Percentiles rank a stretch among this genome's conserved stretches.
Conservation (phyloP, 2,113 vertebrate genomes). For the Arothron firmamentum region DNA sequence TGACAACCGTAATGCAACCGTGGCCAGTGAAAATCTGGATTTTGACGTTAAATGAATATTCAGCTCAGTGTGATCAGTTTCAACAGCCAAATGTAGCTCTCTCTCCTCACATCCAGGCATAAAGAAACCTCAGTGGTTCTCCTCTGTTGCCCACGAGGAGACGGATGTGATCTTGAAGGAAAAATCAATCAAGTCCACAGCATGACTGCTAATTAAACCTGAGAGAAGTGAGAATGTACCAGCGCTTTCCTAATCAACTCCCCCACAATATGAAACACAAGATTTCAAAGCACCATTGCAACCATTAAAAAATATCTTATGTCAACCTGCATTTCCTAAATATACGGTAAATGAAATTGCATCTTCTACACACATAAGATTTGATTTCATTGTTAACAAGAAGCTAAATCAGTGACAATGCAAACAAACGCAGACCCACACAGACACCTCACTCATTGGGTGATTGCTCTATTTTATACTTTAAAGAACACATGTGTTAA, state of each 20-base stretch:
- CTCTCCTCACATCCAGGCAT: slow-evolving; percentile 15
- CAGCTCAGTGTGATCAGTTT: slow-evolving; percentile 1
- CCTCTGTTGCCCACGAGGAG: slow-evolving; percentile 27
- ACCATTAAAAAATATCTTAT: neutral
- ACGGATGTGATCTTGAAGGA: slow-evolving; percentile 20
- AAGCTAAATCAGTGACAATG: neutral
- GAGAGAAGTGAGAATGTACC: slow-evolving; percentile 43
- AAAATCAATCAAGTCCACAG: slow-evolving; percentile 55
- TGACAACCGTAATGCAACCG: too few relatives aligned
- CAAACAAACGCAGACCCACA: slow-evolving; percentile 2
- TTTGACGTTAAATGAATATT: too few relatives aligned
- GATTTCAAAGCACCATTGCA: neutral
- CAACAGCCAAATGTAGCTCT: slow-evolving; percentile 16
- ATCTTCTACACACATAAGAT: slow-evolving; percentile 32
- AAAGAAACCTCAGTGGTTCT: slow-evolving; percentile 2
- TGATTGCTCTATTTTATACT: too few relatives aligned
- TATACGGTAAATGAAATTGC: too few relatives aligned
- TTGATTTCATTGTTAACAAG: slow-evolving; percentile 58
- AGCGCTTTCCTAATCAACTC: slow-evolving; percentile 46
- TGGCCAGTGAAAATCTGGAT: too few relatives aligned
- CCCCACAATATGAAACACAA: slow-evolving; percentile 19
- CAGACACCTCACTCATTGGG: neutral
- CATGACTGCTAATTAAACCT: slow-evolving; percentile 53
- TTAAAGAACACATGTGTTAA: too few relatives aligned
- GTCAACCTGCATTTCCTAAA: too few relatives aligned